Evolutionary conservation across 23 tunicate species (phyloP), one percentile per base, ranked within the genome.

Genomic region (Trididemnum clinides): DNA sequence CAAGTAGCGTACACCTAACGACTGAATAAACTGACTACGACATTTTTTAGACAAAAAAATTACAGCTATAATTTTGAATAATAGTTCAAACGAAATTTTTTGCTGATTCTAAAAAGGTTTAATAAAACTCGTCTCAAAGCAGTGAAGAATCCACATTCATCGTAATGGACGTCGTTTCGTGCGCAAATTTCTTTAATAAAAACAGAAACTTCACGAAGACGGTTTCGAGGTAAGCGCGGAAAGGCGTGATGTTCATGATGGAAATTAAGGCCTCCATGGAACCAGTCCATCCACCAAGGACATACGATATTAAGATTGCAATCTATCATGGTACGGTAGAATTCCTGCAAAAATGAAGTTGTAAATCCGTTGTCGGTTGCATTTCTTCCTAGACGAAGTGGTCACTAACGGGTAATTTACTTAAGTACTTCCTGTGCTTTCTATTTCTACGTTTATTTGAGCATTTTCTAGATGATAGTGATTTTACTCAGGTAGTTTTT

Each of bases 161-260:
- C 98, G 50, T 93, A 93, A 21, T 32, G 38, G 28, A 93, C 89
- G n/a, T 82, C 66, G 85, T 88, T 83, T 70, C 58, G 38, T 33
- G 28, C 57, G 78, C 98, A 93, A 33, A 93, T 85, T 51, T 85
- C 66, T 57, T 81, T 84, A 21, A 93, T 93, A 63, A 39, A 33
- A 26, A 31, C 51, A 0, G 92, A 88, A 50, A 80, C 98, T 64
- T 93, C 90, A 10, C 98, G 80, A 6, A 83, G 77, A 23, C 87
- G 82, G 32, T 93, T 88, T 21, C 98, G 77, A 0, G 98, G 98
- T 34, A 93, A 70, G 25, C 98, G 83, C 5, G 98, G 98, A 65
- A 93, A 93, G 54, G 85, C 88, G 80, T 93, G 98, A 38, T 93
- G 98, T 72, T 93, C 98, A 36, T 84, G 88, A 50, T 93, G 98